Evolutionary conservation across 1,140 invertebrate genomes (phyloP).

Genomic region (Magallana angulata): DNA sequence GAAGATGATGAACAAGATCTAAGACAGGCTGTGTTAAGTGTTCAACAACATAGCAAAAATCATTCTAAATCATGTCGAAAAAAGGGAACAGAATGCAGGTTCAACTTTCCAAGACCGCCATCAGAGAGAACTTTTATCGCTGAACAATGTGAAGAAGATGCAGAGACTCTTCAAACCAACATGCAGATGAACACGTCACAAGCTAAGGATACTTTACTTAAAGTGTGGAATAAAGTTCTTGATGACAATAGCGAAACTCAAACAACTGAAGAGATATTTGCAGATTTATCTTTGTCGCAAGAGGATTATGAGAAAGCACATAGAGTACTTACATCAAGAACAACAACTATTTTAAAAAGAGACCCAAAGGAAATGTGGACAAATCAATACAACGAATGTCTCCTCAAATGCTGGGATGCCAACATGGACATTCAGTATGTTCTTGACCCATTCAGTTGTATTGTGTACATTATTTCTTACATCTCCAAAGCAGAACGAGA

Average conservation of each 20-base stretch:
- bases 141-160: not conserved
- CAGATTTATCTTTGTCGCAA: not conserved
- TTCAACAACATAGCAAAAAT: slow-evolving; percentile 40
- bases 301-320: slow-evolving; percentile 23
- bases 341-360: not conserved
- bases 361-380: slow-evolving; percentile 30
- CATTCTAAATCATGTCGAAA: slow-evolving; percentile 39
- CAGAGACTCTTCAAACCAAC: not conserved
- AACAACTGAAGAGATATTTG: not conserved
- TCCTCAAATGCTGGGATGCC: slow-evolving; percentile 43
- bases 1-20: slow-evolving; percentile 23
- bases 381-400: slow-evolving; percentile 41
- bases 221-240: slow-evolving; percentile 47
- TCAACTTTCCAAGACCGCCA: slow-evolving; percentile 45
- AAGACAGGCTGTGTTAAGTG: not conserved
- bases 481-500: slow-evolving; percentile 53
- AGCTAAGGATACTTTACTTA: not conserved
- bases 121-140: slow-evolving; percentile 44
- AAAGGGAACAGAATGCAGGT: not conserved
- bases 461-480: slow-evolving; percentile 47
- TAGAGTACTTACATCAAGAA: not conserved
- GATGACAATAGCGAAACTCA: not conserved
- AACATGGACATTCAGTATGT: slow-evolving; percentile 47
- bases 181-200: not conserved
- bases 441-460: slow-evolving; percentile 20